Base-by-base conservation (phyloP, 2,113 vertebrate species). In the Vidua chalybeata region DNA sequence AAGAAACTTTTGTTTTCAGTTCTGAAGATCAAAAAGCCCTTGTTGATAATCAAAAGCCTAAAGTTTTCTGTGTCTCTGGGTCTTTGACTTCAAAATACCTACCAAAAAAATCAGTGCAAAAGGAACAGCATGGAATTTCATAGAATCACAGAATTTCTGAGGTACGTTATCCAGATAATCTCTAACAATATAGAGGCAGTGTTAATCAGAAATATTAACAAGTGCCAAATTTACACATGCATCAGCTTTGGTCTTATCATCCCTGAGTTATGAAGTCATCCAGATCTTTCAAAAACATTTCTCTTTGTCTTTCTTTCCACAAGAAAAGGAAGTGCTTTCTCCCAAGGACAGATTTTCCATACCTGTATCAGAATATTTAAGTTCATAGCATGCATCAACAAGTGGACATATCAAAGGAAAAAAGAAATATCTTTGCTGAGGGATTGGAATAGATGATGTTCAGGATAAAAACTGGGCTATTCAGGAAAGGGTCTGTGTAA, bases 1-100 rank as follows among this genome's bases (percentile, higher is more conserved):
- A 59, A 77, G 51, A 62, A 7, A 80, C 73, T 62, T 80, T 77
- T 92, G 83, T 96, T 96, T 96, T 87, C 67, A 74, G 59, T 35
- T 93, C 87, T 68, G 43, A 95, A 43, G 48, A 87, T 63, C 84
- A 87, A 83, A 78, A 87, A 61, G 23, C 19, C 41, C 45, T 15
- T 54, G 24, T 2, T 80, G 64, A 88, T 87, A 96, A 95, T 69
- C 28, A 55, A 92, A 95, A 87, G 84, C 33, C 31, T 13, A 7
- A 83, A 84, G 51, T 30, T 84, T 75, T 92, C 59, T 63, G 10
- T 48, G 31, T 33, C 58, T 84, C 54, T 41, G 39, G 37, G 66
- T 66, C 33, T 94, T 62, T 89, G 69, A 33, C 59, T 89, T 91
- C 58, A 55, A 67, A 94, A 94, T 9, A 66, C 30, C 43, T 51